Evolutionary conservation across 2,888 invertebrate genomes (phyloP), one percentile per base, ranked within the genome.

Genomic region (Apomyelois bistriatella): DNA sequence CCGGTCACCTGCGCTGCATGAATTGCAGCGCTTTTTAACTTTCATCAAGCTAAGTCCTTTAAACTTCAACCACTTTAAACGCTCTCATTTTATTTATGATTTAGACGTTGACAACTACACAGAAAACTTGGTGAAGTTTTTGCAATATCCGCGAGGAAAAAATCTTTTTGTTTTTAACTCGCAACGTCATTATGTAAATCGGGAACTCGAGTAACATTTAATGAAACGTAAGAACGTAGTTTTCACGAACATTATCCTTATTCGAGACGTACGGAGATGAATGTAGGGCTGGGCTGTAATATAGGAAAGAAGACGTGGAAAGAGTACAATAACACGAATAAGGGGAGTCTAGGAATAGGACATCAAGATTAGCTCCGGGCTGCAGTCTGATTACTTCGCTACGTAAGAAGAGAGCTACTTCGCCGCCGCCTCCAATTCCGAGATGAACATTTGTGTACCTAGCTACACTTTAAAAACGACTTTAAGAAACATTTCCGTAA

Each of bases 1-100:
- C 79, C 79, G 86, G 85, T 88, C 90, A 89, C 90, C 88, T 88
- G 90, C 82, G 75, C 83, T 83, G 87, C 89, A 87, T 86, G 83
- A 85, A 85, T 82, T 85, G 85, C 84, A 85, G 74, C 82, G 86
- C 88, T 88, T 89, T 90, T 89, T 88, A 89, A 87, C 87, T 86
- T 82, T 82, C 79, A 82, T 79, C 79, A 78, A 74, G 69, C 81
- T 82, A 82, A 85, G 79, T 82, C 82, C 79, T 79, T 79, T 82
- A 83, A 87, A 87, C 82, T 87, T 85, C 77, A 81, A 81, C 83
- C 84, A 78, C 79, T 79, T 82, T 79, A 77, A 82, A 70, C 79
- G 75, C 71, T 74, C 75, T 73, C 79, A 72, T 76, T 85, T 85
- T 84, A 86, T 85, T 85, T 85, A 86, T 81, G 83, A 82, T 84